phyloP scores from a whole-genome alignment of 2,797 vertebrate genomes.

The Chaunax sp. region DNA sequence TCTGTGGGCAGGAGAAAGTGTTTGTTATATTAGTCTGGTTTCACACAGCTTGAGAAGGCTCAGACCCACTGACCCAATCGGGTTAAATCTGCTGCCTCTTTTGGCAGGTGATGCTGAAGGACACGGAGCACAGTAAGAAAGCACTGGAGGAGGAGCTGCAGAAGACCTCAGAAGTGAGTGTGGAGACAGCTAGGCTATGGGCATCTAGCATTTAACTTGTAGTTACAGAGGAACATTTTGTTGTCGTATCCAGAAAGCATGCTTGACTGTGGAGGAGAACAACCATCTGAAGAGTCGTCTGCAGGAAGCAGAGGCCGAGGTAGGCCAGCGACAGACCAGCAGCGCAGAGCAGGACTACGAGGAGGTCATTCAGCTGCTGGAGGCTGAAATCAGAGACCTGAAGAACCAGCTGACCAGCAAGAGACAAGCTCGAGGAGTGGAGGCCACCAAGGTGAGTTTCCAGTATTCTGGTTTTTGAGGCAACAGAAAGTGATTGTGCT shows the following conservation, averaged over 20 bases:
- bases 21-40: not conserved
- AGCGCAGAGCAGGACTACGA: slow-evolving; percentile 92
- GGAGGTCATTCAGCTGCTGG: slow-evolving; percentile 91
- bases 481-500: not conserved
- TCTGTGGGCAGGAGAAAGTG: not conserved
- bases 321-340: slow-evolving; percentile 79
- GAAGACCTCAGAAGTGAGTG: slow-evolving; percentile 86
- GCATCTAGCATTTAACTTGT: not conserved
- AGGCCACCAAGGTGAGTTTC: slow-evolving; percentile 71
- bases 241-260: slow-evolving; percentile 80
- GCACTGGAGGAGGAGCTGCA: slow-evolving; percentile 88
- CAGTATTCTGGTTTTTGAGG: not conserved
- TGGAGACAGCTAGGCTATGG: not conserved
- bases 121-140: slow-evolving; percentile 88
- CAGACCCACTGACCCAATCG: not conserved
- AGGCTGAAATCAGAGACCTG: slow-evolving; percentile 91
- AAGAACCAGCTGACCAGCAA: slow-evolving; percentile 86
- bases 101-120: slow-evolving; percentile 85
- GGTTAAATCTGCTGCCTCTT: slow-evolving; percentile 33
- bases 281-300: slow-evolving; percentile 84
- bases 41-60: not conserved
- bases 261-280: slow-evolving; percentile 87
- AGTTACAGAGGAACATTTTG: not conserved
- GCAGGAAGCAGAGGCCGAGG: slow-evolving; percentile 82
- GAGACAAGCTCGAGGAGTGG: slow-evolving; percentile 73